These are phyloP conservation scores for Strix uralensis DNA, from an alignment of 2,113 vertebrate species.

Conservation along the genomic window DNA sequence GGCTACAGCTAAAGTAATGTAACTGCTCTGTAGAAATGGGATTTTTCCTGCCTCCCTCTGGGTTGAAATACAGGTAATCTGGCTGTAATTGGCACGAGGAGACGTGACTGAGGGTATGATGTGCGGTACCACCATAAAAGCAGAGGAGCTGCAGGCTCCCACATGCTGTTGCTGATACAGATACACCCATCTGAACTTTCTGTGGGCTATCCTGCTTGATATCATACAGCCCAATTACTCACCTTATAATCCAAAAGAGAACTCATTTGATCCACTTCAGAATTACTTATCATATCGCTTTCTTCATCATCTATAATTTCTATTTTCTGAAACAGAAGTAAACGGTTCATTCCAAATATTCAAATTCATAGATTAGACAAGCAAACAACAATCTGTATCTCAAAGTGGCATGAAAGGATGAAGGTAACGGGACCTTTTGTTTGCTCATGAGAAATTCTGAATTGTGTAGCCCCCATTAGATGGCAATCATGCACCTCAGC, in stretches of 20 bases:
- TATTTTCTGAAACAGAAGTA: slow-evolving; percentile 85
- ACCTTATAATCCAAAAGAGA: slow-evolving; percentile 94
- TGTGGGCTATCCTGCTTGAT: neutral
- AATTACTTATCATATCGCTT: slow-evolving; percentile 85
- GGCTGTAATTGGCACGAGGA: neutral
- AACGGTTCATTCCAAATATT: neutral
- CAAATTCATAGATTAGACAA: fast-evolving
- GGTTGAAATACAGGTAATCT: neutral
- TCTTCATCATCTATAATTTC: slow-evolving; percentile 89
- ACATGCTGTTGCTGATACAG: neutral
- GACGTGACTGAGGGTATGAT: neutral
- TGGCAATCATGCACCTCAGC: slow-evolving; percentile 54
- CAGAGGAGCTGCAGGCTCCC: neutral
- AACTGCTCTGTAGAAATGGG: neutral
- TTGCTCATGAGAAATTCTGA: neutral
- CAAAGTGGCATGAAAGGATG: neutral
- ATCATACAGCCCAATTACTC: neutral
- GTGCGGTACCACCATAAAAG: neutral
- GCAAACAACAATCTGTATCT: fast-evolving
- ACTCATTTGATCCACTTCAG: slow-evolving; percentile 91
- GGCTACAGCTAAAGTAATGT: neutral
- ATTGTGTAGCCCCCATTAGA: slow-evolving; percentile 16
- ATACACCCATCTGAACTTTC: neutral
- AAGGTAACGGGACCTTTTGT: neutral
- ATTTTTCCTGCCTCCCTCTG: neutral